Evolutionary conservation across 1,140 invertebrate species (phyloP).

Genomic region (Drosophila burlai): DNA sequence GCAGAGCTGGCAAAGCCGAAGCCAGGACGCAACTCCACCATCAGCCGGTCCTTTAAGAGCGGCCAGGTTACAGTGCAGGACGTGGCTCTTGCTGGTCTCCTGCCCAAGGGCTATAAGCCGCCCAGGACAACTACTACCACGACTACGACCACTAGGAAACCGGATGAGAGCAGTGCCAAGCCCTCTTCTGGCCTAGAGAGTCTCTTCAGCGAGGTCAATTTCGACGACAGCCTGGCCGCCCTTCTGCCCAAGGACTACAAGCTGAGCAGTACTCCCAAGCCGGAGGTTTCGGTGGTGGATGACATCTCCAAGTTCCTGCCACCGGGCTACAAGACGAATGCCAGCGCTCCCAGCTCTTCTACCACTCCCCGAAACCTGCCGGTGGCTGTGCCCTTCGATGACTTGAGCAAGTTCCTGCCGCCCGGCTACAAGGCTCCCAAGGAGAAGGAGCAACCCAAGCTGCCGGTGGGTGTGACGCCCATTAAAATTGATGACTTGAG

Average conservation of each 20-base stretch:
- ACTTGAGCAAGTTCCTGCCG: constrained; percentile 88
- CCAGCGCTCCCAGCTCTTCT: constrained; percentile 5
- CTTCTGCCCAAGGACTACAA: constrained; percentile 90
- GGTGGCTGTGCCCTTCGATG: constrained; percentile 65
- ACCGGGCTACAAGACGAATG: constrained; percentile 86
- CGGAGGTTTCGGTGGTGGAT: constrained; percentile 54
- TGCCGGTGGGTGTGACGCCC: constrained; percentile 36
- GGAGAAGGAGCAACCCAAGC: constrained; percentile 58
- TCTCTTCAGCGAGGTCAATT: constrained; percentile 73
- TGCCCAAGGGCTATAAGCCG: constrained; percentile 88
- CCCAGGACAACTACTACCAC: constrained; percentile 85
- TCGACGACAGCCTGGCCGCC: constrained; percentile 79
- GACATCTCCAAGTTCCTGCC: constrained; percentile 89
- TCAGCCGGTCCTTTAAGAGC: constrained; percentile 82
- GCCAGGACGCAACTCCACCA: constrained; percentile 79
- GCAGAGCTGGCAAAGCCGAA: constrained; percentile 46
- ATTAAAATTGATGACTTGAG: constrained; percentile 84
- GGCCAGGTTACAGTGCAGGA: constrained; percentile 67
- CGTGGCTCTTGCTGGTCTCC: constrained; percentile 86
- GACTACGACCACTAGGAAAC: constrained; percentile 58
- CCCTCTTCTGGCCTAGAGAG: constrained; percentile 51
- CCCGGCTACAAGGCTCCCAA: constrained; percentile 86
- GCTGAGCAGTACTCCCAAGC: constrained; percentile 68
- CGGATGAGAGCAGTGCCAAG: constrained; percentile 29
- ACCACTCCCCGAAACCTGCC: constrained; percentile 28